Evolutionary conservation across 2,888 invertebrate genomes (phyloP), one percentile per base, ranked within the genome.

Genomic region (Lasiommata megera): DNA sequence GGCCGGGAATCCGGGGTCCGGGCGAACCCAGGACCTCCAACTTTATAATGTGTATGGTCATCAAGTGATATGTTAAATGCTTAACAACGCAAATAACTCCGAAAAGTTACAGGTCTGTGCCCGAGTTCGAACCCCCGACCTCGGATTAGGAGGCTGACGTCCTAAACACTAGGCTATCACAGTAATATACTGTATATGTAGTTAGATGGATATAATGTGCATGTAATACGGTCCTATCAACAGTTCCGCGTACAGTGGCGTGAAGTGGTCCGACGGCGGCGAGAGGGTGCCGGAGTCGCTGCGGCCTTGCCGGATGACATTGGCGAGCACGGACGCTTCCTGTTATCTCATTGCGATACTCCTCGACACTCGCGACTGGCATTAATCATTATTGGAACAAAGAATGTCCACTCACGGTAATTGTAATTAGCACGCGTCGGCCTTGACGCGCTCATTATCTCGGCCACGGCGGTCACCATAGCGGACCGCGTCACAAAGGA

Each of bases 371-470:
- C 77, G 81, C 85, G 81, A 72, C 77, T 78, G 79, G 85, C 84
- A 84, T 88, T 89, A 83, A 86, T 89, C 87, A 87, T 81, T 88
- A 88, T 84, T 86, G 85, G 82, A 90, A 89, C 89, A 90, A 90
- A 90, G 89, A 89, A 84, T 88, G 88, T 87, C 88, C 89, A 89
- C 88, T 88, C 86, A 82, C 85, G 84, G 87, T 85, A 88, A 87
- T 88, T 82, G 83, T 85, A 88, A 89, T 90, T 88, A 89, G 82
- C 86, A 84, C 88, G 85, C 82, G 80, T 73, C 66, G 82, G 66
- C 82, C 82, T 77, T 80, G 77, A 61, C 64, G 69, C 68, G 70
- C 71, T 75, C 76, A 76, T 79, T 81, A 79, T 80, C 80, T 79
- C 76, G 77, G 68, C 79, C 77, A 77, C 79, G 79, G 77, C 80